Conservation (phyloP, 2,113 vertebrate genomes). For the Actenoides hombroni region DNA sequence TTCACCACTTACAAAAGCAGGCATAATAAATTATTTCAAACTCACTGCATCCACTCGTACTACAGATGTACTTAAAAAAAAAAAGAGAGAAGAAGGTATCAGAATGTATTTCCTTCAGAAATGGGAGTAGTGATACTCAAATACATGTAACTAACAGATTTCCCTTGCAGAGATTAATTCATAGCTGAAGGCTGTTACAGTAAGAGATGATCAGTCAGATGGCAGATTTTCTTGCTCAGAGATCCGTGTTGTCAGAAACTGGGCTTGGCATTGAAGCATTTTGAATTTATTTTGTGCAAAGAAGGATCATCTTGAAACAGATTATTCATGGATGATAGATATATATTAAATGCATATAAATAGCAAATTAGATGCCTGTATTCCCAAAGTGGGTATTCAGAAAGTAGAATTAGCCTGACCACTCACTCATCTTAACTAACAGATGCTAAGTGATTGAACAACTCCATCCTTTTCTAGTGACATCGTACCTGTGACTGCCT, state of each 20-base stretch:
- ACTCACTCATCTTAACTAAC: background rate
- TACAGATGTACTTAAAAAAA: background rate
- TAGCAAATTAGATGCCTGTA: background rate
- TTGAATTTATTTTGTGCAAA: constrained; percentile 18
- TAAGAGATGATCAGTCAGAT: background rate
- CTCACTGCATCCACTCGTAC: background rate
- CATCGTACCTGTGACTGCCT: background rate
- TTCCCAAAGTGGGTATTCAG: background rate
- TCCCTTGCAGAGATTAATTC: background rate
- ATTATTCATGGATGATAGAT: background rate
- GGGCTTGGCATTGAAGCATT: background rate
- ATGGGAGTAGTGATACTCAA: background rate
- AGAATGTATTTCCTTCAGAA: background rate
- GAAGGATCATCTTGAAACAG: constrained; percentile 13
- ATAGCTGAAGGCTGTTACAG: background rate
- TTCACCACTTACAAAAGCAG: background rate
- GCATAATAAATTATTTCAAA: background rate
- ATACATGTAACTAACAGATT: background rate
- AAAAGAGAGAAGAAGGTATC: background rate
- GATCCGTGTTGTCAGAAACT: background rate
- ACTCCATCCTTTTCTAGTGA: background rate
- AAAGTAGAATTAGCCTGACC: background rate
- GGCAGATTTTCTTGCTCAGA: background rate
- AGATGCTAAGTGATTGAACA: background rate
- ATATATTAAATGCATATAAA: background rate